Evolutionary conservation across 2,888 invertebrate genomes (phyloP), one percentile per base, ranked within the genome.

Genomic region (Tenthredo amoena): DNA sequence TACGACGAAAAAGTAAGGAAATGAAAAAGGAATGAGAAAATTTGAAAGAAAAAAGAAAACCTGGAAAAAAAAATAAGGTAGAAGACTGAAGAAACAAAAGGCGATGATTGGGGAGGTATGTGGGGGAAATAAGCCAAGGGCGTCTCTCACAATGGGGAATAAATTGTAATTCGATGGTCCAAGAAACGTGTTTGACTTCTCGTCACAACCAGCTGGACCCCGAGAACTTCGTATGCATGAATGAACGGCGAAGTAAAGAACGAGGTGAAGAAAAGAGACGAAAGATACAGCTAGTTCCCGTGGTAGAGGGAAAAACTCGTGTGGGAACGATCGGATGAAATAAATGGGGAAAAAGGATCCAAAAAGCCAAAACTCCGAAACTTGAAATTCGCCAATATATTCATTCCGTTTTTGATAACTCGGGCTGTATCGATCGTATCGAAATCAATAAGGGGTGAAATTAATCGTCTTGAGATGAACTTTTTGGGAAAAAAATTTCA

Each of bases 61-160:
- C 12, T 15, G 47, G 7, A 68, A 18, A 34, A 26, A 43, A 21
- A 74, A 74, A 21, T 21, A 62, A 40, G 40, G 40, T 37, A 79
- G 3, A 40, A 5, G n/a, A n/a, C n/a, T n/a, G n/a, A n/a, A n/a
- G 58, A 81, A 81, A 40, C 40, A 62, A 81, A 15, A 62, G n/a
- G 21, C 55, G 55, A 50, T 40, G 21, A 43, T 18, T 31, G 10
- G 0, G 21, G 26, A 9, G 50, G 21, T 18, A 21, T 18, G 21
- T 26, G 18, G 18, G 21, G 21, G 31, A 7, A 55, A 6, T 77
- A 31, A 47, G 50, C 76, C 77, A 77, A 55, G 50, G 77, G 55
- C 77, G 77, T 77, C 68, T 68, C 68, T 62, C 37, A 81, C 81
- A 81, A 81, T 81, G 81, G 62, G 40, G 62, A 26, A 62, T 58